Percentiles rank a stretch among this genome's conserved stretches.
Evolutionary conservation across 2,797 vertebrate genomes (phyloP).

Genomic region (Enteromius radiatus): DNA sequence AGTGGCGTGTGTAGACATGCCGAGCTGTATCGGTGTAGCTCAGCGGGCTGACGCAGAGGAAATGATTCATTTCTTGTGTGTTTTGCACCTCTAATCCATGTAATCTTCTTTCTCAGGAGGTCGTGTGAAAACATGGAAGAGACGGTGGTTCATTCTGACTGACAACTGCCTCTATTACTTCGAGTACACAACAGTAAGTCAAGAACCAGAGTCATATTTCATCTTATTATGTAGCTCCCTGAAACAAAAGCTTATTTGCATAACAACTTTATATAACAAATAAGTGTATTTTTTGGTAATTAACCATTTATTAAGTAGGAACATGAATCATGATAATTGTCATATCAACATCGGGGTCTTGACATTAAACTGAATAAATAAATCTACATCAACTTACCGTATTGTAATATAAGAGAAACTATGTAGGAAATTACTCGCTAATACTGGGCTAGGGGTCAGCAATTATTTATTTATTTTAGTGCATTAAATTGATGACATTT

Average conservation of each 20-base stretch:
- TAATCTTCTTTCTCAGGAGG: slow-evolving; percentile 81
- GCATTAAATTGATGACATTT: neutral
- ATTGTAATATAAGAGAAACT: neutral
- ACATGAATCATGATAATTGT: neutral
- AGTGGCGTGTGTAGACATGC: neutral
- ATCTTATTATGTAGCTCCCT: neutral
- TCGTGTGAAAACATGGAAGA: slow-evolving; percentile 98
- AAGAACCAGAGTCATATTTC: too few species aligned
- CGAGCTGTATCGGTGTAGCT: neutral
- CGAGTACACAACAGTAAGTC: slow-evolving; percentile 94
- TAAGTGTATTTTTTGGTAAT: neutral
- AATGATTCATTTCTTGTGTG: neutral
- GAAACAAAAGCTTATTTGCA: neutral
- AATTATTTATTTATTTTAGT: too few species aligned
- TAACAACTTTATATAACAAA: neutral
- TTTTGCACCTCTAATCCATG: neutral
- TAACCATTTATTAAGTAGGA: neutral
- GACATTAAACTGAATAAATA: neutral
- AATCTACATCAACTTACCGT: neutral
- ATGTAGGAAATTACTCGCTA: too few species aligned
- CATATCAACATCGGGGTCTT: neutral
- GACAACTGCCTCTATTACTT: slow-evolving; percentile 99
- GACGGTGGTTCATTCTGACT: slow-evolving; percentile 97
- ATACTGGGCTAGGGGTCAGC: too few species aligned
- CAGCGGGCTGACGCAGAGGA: neutral